Conservation (phyloP, 1,140 invertebrate genomes). For the Cydia pomonella region DNA sequence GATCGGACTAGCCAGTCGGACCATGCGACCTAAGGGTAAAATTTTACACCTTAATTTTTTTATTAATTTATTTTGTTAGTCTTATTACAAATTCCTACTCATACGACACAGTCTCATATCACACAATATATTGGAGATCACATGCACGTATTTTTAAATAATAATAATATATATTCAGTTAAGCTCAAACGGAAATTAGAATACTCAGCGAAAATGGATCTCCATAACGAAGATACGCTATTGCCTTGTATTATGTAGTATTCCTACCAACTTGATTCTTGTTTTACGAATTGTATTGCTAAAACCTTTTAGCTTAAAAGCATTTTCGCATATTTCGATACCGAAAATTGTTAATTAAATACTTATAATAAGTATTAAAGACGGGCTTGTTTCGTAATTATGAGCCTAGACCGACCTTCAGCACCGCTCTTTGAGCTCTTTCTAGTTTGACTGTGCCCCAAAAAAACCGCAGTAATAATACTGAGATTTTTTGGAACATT, state of each 20-base stretch:
- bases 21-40: too few species aligned
- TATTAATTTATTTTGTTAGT: too few species aligned
- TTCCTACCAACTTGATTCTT: neutral
- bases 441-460: too few species aligned
- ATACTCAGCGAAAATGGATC: neutral
- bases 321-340: neutral
- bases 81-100: too few species aligned
- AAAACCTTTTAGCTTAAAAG: constrained; percentile 7
- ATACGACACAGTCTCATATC: too few species aligned
- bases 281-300: neutral
- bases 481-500: neutral
- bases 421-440: too few species aligned
- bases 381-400: neutral
- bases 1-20: too few species aligned
- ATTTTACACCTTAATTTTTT: too few species aligned
- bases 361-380: neutral
- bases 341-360: neutral
- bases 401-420: too few species aligned
- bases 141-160: too few species aligned
- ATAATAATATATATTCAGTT: neutral
- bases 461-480: too few species aligned
- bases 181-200: constrained; percentile 4
- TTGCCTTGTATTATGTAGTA: neutral
- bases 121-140: too few species aligned
- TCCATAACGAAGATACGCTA: neutral